These are phyloP conservation scores for Hormaphis cornu DNA, from an alignment of 1,140 invertebrate species.

Conservation along the genomic window DNA sequence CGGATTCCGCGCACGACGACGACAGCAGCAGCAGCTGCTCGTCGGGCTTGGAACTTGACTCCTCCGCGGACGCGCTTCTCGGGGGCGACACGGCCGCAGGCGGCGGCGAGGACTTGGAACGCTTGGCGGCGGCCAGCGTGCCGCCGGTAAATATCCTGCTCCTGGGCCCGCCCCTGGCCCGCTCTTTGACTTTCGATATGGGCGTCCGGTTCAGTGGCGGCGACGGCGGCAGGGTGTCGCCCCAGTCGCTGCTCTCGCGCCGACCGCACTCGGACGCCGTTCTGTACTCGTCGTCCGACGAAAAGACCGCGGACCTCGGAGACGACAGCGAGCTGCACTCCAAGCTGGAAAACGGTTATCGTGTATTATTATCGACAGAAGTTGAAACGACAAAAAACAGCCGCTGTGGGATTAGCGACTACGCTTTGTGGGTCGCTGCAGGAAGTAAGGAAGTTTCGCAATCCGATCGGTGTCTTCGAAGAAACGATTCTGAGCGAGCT, in stretches of 20 bases:
- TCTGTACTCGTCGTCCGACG: conserved; percentile 73
- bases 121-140: conserved; percentile 4
- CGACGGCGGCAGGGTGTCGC: conserved; percentile 57
- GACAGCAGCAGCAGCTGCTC: background rate
- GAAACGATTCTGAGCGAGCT: too few species aligned
- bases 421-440: too few species aligned
- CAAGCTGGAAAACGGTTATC: background rate
- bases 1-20: conserved; percentile 20
- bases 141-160: conserved; percentile 18
- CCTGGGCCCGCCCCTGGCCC: conserved; percentile 46
- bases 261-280: conserved; percentile 64
- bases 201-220: conserved; percentile 60
- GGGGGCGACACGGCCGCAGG: background rate
- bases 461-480: too few species aligned
- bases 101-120: conserved; percentile 15
- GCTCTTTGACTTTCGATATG: conserved; percentile 66
- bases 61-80: background rate
- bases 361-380: background rate
- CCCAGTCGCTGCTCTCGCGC: conserved; percentile 45
- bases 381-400: background rate
- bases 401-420: too few species aligned
- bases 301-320: conserved; percentile 49
- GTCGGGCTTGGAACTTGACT: conserved; percentile 10
- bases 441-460: too few species aligned
- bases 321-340: conserved; percentile 34